Conservation (phyloP, 2,113 vertebrate species). For the Rynchops niger region DNA sequence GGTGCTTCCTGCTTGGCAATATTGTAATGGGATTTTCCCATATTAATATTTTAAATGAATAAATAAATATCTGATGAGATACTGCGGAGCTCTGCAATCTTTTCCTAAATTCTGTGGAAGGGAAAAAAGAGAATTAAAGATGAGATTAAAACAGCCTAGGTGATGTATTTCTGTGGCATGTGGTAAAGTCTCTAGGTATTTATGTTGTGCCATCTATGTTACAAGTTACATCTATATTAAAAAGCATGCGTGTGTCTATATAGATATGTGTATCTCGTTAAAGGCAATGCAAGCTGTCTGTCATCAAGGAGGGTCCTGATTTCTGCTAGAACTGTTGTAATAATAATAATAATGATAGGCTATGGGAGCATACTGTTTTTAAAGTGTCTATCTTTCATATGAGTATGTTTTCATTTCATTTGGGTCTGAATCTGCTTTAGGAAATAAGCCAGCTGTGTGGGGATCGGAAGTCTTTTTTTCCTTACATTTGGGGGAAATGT, state of each 20-base stretch:
- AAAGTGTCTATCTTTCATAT: background rate
- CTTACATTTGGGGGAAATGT: background rate
- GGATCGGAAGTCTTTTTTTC: background rate
- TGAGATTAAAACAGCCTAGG: constrained; percentile 53
- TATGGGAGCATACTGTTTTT: background rate
- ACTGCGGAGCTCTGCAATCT: background rate
- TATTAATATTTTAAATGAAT: constrained; percentile 63
- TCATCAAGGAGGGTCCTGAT: background rate
- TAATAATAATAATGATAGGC: background rate
- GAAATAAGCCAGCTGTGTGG: background rate
- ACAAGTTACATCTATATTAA: constrained; percentile 36
- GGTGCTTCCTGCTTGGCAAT: background rate
- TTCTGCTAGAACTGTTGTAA: background rate
- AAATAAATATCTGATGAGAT: constrained; percentile 66
- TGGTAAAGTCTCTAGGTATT: constrained; percentile 18
- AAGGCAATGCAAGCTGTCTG: background rate
- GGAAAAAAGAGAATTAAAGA: constrained; percentile 62
- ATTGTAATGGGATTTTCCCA: constrained; percentile 40
- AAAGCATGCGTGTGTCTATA: background rate
- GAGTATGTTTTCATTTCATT: background rate
- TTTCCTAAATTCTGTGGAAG: constrained; percentile 6
- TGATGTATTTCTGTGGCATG: constrained; percentile 26
- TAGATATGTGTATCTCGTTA: background rate
- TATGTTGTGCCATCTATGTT: background rate
- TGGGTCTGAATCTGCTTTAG: background rate